Base-by-base conservation (phyloP, 2,888 invertebrate genomes). In the Mycalesis mineus region DNA sequence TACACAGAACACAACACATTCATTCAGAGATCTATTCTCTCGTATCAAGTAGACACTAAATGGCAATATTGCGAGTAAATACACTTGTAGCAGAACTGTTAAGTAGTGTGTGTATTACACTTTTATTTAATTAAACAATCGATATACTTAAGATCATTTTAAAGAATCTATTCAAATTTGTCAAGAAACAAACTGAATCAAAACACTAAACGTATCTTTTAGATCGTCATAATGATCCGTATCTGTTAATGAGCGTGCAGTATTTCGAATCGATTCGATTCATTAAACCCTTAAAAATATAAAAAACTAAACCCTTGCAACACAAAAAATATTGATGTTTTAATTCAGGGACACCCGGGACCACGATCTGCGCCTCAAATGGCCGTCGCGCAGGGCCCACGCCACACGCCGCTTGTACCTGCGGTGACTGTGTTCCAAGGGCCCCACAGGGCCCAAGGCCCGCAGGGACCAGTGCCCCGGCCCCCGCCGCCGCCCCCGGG, bases 361-460 rank as follows among this genome's bases (percentile, higher is more conserved):
- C 13, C 52, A 17, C 52, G 52, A 7, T 40, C 51, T 14, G 29
- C 76, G 86, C 67, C 58, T 58, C 66, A 49, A 17, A 42, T 53
- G 15, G 15, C 54, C 14, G 31, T 36, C 13, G 71, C 69, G 11
- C 51, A 51, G 41, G 31, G 40, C 3, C 51, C 33, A 33, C 52
- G 52, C 56, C 65, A 58, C 49, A 64, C 51, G 61, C 67, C 58
- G 59, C 68, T 53, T 15, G 42, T 61, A 15, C 58, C 54, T 48
- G 58, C 48, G n/a, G 55, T 58, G 22, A 44, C 57, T 22, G 42
- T 40, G 17, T 15, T 48, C 14, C 55, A 51, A 41, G 47, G 45
- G 14, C 49, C 59, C 7, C 45, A 52, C 59, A 49, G 62, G 60
- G 42, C 48, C 29, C 54, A 14, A 14, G 48, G 17, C 39, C 58